phyloP scores from a whole-genome alignment of 2,113 vertebrate species.

The Triplophysa rosa region DNA sequence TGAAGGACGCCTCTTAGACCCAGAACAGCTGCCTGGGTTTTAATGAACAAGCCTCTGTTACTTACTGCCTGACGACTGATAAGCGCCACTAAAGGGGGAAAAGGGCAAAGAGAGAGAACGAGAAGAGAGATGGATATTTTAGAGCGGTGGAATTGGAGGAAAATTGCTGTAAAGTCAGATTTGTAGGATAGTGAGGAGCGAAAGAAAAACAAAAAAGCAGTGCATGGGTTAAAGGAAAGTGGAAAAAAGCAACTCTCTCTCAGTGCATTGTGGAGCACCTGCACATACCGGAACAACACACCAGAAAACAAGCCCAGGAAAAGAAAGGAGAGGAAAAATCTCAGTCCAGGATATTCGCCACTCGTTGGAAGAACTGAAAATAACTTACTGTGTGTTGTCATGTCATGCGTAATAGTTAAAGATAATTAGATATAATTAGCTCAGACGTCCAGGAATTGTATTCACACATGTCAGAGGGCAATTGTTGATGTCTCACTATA shows the following conservation, averaged over 20 bases:
- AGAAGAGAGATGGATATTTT: background rate
- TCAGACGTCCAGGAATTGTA: background rate
- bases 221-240: background rate
- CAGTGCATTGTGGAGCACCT: background rate
- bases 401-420: too few species aligned
- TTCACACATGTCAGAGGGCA: background rate
- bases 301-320: background rate
- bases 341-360: background rate
- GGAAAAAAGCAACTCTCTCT: background rate
- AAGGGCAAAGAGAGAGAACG: background rate
- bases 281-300: background rate
- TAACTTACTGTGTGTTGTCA: too few species aligned
- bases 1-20: background rate
- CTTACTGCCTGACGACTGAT: constrained; percentile 16
- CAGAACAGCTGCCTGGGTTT: background rate
- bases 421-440: background rate
- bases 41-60: constrained; percentile 30
- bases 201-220: background rate
- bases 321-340: background rate
- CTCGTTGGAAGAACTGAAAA: too few species aligned
- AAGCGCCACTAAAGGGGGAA: background rate
- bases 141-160: background rate
- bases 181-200: constrained; percentile 13
- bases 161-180: background rate
- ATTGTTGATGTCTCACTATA: background rate